Conservation (phyloP, 37 sponge, comb jelly and placozoan species). For the Theonella swinhoei region DNA sequence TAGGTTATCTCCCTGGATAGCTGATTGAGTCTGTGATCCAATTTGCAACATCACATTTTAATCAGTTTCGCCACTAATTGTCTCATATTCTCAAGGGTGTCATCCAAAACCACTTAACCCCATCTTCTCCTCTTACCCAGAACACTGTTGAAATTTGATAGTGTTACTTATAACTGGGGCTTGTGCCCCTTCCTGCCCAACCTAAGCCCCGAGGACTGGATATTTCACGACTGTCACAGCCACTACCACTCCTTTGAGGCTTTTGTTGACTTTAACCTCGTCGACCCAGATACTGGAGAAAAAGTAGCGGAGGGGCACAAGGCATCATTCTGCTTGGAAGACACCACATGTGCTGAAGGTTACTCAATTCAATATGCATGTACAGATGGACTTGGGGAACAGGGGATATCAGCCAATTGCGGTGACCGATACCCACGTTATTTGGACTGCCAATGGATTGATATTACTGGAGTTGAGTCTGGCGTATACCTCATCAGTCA, state of each 20-base stretch:
- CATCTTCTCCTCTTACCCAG: too few relatives aligned
- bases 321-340: conserved; percentile 93
- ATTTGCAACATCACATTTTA: too few relatives aligned
- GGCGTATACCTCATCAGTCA: conserved; percentile 66
- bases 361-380: conserved; percentile 31
- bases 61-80: too few relatives aligned
- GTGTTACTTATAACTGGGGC: conserved; percentile 75
- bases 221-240: conserved; percentile 84
- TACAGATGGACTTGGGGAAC: conserved; percentile 30
- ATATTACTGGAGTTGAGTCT: conserved; percentile 68
- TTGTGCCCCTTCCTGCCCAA: conserved; percentile 61
- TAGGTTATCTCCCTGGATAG: too few relatives aligned
- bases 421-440: conserved; percentile 74
- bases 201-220: conserved; percentile 48
- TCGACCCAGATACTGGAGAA: conserved; percentile 30
- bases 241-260: conserved; percentile 94
- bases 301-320: conserved; percentile 91
- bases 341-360: conserved; percentile 55
- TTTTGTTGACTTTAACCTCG: conserved; percentile 75
- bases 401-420: conserved; percentile 84
- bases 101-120: too few relatives aligned
- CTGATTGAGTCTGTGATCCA: too few relatives aligned
- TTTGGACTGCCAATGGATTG: conserved; percentile 96
- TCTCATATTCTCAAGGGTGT: too few relatives aligned
- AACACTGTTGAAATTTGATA: conserved; percentile 68